Percentiles rank a stretch among this genome's conserved stretches.
Conservation (phyloP, 2,113 vertebrate genomes). For the Eleginops maclovinus region DNA sequence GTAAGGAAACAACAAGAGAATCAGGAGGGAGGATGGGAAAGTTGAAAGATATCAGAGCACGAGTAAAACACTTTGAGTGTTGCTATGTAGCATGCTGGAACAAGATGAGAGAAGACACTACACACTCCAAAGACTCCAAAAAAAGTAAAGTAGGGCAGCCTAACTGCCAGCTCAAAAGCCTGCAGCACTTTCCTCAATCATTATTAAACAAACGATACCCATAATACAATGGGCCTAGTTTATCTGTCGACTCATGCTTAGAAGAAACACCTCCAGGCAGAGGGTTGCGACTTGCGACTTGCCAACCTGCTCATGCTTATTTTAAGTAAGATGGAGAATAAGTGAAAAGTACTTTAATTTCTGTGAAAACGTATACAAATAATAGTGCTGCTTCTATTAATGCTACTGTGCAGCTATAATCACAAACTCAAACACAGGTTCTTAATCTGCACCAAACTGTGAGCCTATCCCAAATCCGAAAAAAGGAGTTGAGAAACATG, state of each 20-base stretch:
- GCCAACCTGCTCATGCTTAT: slow-evolving; percentile 29
- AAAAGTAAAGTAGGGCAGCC: slow-evolving; percentile 74
- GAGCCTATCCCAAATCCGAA: slow-evolving; percentile 12
- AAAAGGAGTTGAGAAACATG: slow-evolving; percentile 13
- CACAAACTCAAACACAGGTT: background rate
- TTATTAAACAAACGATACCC: slow-evolving; percentile 61
- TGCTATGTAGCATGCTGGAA: slow-evolving; percentile 50
- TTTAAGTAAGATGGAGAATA: slow-evolving; percentile 14
- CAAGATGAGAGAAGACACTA: slow-evolving; percentile 55
- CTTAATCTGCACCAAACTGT: background rate
- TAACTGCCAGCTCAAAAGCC: slow-evolving; percentile 66
- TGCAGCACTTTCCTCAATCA: slow-evolving; percentile 71
- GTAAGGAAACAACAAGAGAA: slow-evolving; percentile 31
- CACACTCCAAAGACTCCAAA: slow-evolving; percentile 33
- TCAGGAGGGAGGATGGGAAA: slow-evolving; percentile 3
- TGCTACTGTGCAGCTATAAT: background rate
- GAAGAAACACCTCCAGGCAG: slow-evolving; percentile 26
- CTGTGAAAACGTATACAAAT: background rate
- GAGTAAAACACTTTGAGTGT: slow-evolving; percentile 59
- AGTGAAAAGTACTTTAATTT: slow-evolving; percentile 21
- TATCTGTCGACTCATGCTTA: slow-evolving; percentile 56
- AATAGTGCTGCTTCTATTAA: background rate
- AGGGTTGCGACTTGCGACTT: slow-evolving; percentile 4
- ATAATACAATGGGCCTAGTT: slow-evolving; percentile 50
- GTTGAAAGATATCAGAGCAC: slow-evolving; percentile 20